Conservation (phyloP, 2,888 invertebrate genomes). For the Congeria kusceri region DNA sequence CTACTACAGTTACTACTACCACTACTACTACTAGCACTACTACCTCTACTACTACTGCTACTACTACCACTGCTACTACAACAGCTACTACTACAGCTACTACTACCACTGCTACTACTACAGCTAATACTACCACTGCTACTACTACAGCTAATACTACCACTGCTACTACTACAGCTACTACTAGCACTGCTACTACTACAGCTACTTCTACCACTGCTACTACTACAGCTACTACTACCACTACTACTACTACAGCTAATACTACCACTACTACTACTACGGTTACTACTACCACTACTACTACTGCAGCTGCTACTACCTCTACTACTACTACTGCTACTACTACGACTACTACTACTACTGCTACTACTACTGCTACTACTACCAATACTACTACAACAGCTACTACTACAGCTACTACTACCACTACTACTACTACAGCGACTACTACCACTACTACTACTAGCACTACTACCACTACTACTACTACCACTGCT, state of each 20-base stretch:
- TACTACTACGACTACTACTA: background rate
- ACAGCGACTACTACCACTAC: no score
- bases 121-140: no score
- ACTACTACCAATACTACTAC: background rate
- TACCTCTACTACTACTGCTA: background rate
- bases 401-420: background rate
- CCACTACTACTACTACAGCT: no score
- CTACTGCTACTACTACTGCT: background rate
- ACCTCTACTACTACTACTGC: constrained; percentile 3
- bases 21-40: no score
- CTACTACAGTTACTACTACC: no score
- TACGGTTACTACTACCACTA: background rate
- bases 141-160: no score
- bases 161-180: background rate
- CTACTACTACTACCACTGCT: background rate
- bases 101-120: no score
- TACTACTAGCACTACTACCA: background rate
- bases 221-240: no score
- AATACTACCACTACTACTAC: no score
- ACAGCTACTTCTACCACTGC: background rate
- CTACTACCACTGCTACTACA: background rate
- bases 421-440: background rate
- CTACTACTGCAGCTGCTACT: constrained; percentile 2
- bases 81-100: background rate
- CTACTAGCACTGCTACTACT: background rate